Evolutionary conservation across 1,140 invertebrate species (phyloP), one percentile per base, ranked within the genome.

Genomic region (Sycobia sp.): DNA sequence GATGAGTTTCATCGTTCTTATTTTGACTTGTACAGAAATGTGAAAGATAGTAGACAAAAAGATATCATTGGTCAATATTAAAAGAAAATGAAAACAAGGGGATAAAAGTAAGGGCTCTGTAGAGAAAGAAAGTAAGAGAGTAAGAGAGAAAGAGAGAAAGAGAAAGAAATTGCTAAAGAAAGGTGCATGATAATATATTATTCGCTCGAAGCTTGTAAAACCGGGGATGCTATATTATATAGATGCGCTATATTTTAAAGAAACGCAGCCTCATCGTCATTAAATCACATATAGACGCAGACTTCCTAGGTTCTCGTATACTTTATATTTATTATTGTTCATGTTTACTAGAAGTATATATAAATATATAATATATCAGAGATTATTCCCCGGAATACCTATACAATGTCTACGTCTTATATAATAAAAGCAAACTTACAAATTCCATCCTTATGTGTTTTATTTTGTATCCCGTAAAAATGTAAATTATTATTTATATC

Each of bases 261-360:
- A 67, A 66, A 77, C 62, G 75, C 75, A 80, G 74, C 72, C 76
- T 80, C 73, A 76, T 77, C 36, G 27, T 38, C 53, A 56, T 56
- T 49, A 25, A 49, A 56, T 56, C 34, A 56, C 36, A 50, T 49
- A 55, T 78, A 80, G 71, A 75, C 68, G 75, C 75, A 75, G 66
- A 77, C 73, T 78, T 76, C 74, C 73, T 79, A 74, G 60, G 72
- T 80, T 80, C 73, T 77, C 73, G 74, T 76, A 79, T 73, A 78
- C 73, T 76, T 78, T 79, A 75, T 79, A 79, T 80, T 80, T 80
- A 80, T 79, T 75, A 82, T 78, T 80, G 78, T 80, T 82, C 78
- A 82, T 77, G 78, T 80, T 80, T 80, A 80, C 73, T 82, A 79
- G 76, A 81, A 79, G 77, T 74, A 80, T 80, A 77, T 76, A 64